A percentile compares a stretch with the other conserved stretches of the same genome.
Conservation (phyloP, 2,888 invertebrate genomes). For the Campoplex nolae region DNA sequence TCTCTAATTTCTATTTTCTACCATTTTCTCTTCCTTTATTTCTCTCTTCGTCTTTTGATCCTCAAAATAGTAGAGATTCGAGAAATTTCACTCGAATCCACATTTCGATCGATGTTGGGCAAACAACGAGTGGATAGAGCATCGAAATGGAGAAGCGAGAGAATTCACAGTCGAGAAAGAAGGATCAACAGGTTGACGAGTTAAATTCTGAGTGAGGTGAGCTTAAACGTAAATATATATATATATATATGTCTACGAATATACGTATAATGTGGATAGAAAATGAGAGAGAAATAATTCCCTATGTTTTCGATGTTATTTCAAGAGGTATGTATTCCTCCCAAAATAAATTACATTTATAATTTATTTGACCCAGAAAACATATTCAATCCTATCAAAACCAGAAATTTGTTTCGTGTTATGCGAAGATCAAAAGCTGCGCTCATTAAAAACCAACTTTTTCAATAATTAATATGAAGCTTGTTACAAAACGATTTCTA, state of each 20-base stretch:
- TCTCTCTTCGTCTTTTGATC: not conserved
- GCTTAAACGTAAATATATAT: conserved; percentile 1
- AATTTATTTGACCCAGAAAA: not conserved
- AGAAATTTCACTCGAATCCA: conserved; percentile 18
- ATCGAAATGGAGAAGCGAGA: conserved; percentile 39
- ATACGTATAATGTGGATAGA: not conserved
- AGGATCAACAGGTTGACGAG: conserved; percentile 67
- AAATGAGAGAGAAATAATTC: not conserved
- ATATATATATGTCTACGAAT: not conserved
- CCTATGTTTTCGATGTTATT: conserved; percentile 8
- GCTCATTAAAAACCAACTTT: not conserved
- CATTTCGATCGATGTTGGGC: conserved; percentile 12
- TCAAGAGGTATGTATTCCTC: not conserved
- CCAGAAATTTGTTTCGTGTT: not conserved
- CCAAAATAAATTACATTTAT: not conserved
- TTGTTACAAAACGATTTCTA: not conserved
- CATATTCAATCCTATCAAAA: not conserved
- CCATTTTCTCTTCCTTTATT: not conserved
- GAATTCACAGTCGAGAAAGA: conserved; percentile 51
- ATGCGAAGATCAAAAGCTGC: not conserved
- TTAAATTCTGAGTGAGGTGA: conserved; percentile 54
- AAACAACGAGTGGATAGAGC: conserved; percentile 7
- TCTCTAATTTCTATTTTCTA: not conserved
- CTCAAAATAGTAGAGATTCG: conserved; percentile 5
- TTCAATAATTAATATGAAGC: not conserved